A percentile compares a stretch with the other conserved stretches of the same genome.
Conservation (phyloP, 2,888 invertebrate genomes). For the Callyntrura sp. region DNA sequence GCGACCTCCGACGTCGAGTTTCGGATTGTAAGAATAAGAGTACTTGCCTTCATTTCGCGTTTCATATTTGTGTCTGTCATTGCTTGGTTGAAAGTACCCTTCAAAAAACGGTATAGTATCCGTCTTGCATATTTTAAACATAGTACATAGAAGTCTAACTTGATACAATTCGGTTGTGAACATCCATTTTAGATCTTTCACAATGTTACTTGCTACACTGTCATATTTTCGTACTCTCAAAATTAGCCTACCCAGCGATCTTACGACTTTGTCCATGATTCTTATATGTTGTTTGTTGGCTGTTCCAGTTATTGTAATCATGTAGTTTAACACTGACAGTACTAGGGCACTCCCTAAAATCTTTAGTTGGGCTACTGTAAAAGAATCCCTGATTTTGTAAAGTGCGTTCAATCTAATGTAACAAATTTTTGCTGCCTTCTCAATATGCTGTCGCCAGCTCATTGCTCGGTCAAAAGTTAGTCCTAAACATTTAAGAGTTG, state of each 20-base stretch:
- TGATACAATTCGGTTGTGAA: conserved; percentile 12
- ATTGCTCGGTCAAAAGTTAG: conserved; percentile 20
- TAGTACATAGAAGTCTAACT: neutral
- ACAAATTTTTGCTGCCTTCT: neutral
- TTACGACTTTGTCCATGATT: neutral
- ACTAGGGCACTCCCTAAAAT: neutral
- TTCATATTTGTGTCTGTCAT: neutral
- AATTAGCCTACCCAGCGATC: conserved; percentile 7
- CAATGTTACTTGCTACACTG: neutral
- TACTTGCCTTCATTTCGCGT: neutral
- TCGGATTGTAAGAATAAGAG: neutral
- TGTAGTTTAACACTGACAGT: conserved; percentile 8
- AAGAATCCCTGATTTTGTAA: neutral
- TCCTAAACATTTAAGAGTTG: conserved; percentile 35
- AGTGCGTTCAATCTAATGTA: neutral
- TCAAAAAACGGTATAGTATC: neutral
- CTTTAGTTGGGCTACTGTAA: neutral
- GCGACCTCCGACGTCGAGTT: conserved; percentile 1
- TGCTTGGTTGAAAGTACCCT: neutral
- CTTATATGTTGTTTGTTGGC: neutral
- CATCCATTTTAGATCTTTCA: neutral
- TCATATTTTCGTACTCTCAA: conserved; percentile 19
- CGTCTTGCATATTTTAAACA: conserved; percentile 1
- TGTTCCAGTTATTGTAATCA: neutral
- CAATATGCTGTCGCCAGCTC: conserved; percentile 19